Evolutionary conservation across 1,140 invertebrate species (phyloP).

Genomic region (Dolichoris vasculosae): DNA sequence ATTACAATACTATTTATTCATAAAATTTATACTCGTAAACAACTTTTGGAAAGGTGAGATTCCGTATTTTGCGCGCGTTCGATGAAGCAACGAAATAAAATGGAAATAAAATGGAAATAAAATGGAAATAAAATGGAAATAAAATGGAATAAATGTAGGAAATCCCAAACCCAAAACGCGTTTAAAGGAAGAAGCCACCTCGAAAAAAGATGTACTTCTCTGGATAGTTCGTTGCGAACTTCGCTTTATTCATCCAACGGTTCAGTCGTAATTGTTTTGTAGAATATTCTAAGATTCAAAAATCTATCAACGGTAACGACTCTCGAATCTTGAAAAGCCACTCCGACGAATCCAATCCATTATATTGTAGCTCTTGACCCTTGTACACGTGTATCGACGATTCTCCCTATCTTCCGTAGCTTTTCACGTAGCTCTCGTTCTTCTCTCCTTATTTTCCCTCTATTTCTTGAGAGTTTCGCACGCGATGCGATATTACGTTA

Average conservation of each 20-base stretch:
- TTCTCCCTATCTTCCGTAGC: not conserved
- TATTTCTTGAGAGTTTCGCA: not conserved
- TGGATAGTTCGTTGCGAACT: not conserved
- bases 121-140: too few species aligned
- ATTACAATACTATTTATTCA: too few species aligned
- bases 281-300: slow-evolving; percentile 32
- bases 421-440: not conserved
- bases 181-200: not conserved
- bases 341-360: not conserved
- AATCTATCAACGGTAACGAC: not conserved
- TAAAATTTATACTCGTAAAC: too few species aligned
- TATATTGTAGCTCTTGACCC: slow-evolving; percentile 11
- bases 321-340: slow-evolving; percentile 1
- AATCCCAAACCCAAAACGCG: not conserved
- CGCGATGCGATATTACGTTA: slow-evolving; percentile 9
- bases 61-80: too few species aligned
- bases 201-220: not conserved
- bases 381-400: slow-evolving; percentile 4
- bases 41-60: too few species aligned
- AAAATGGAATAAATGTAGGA: not conserved
- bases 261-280: slow-evolving; percentile 1
- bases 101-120: too few species aligned
- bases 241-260: not conserved
- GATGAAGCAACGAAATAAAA: too few species aligned
- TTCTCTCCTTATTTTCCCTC: not conserved